Conservation (phyloP, 1,140 invertebrate genomes). For the Drosophila pallidifrons region DNA sequence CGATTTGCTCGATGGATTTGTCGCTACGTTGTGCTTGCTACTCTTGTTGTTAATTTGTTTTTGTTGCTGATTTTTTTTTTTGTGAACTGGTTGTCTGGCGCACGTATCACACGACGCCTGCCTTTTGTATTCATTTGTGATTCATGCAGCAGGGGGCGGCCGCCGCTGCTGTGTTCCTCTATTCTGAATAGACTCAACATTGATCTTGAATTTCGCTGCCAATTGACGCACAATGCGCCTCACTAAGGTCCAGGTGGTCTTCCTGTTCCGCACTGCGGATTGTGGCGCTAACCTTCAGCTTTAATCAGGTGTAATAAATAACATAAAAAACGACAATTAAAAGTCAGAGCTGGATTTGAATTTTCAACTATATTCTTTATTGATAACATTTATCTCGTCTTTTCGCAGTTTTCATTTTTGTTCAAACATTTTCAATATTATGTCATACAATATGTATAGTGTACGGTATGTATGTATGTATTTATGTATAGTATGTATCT, state of each 20-base stretch:
- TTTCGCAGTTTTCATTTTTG: slow-evolving; percentile 42
- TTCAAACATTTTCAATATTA: slow-evolving; percentile 74
- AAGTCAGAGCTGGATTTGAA: slow-evolving; percentile 42
- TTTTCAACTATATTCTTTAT: slow-evolving; percentile 84
- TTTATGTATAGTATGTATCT: slow-evolving; percentile 26
- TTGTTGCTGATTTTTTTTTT: slow-evolving; percentile 15
- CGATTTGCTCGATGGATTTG: slow-evolving; percentile 34
- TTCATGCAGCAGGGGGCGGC: slow-evolving; percentile 47
- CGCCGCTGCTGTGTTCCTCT: slow-evolving; percentile 11
- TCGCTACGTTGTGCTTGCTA: slow-evolving; percentile 16
- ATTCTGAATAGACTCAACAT: slow-evolving; percentile 58
- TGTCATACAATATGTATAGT: slow-evolving; percentile 58
- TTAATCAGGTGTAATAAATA: slow-evolving; percentile 24
- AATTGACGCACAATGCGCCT: slow-evolving; percentile 50
- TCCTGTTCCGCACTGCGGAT: slow-evolving; percentile 69
- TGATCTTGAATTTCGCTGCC: slow-evolving; percentile 75
- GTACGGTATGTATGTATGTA: slow-evolving; percentile 51
- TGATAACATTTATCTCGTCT: slow-evolving; percentile 77
- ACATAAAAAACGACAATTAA: not conserved
- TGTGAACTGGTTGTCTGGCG: slow-evolving; percentile 19
- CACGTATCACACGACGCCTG: slow-evolving; percentile 12
- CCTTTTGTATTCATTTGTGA: slow-evolving; percentile 68
- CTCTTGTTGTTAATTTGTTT: slow-evolving; percentile 20
- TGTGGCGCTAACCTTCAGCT: slow-evolving; percentile 41
- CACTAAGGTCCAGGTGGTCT: slow-evolving; percentile 37